Conservation (phyloP, 2,888 invertebrate species). For the Mycogona germanica region DNA sequence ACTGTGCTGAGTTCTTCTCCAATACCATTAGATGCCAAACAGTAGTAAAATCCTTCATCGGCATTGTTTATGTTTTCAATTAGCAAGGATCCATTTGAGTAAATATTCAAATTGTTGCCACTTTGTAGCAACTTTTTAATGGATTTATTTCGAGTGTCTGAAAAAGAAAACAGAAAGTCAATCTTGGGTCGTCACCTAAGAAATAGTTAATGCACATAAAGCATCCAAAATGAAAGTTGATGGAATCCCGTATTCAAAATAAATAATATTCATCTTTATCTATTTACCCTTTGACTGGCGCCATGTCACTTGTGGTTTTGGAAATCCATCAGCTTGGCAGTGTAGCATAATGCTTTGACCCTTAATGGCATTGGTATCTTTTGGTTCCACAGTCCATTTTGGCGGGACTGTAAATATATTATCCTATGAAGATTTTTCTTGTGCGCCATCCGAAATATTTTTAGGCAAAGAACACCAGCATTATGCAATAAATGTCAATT, state of each 20-base stretch:
- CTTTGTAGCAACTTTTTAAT: too few species aligned
- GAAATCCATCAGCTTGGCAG: conserved; percentile 86
- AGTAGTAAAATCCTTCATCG: conserved; percentile 17
- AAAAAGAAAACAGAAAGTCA: too few species aligned
- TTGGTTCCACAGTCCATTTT: conserved; percentile 74
- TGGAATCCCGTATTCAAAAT: too few species aligned
- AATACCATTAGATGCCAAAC: conserved; percentile 17
- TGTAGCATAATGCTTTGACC: conserved; percentile 72
- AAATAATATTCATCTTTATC: too few species aligned
- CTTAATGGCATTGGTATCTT: conserved; percentile 65
- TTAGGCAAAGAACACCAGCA: not conserved
- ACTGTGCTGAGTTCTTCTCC: conserved; percentile 11
- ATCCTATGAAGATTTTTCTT: too few species aligned
- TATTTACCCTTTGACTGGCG: too few species aligned
- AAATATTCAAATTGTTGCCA: conserved; percentile 7
- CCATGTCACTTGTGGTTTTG: conserved; percentile 77
- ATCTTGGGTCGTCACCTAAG: too few species aligned
- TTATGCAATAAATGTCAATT: conserved; percentile 8
- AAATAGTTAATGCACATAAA: not conserved
- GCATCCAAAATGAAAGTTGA: too few species aligned
- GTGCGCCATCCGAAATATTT: not conserved
- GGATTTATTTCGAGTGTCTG: too few species aligned
- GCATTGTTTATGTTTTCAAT: conserved; percentile 5
- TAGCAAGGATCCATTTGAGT: conserved; percentile 15
- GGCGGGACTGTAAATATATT: conserved; percentile 62